Base-by-base conservation (phyloP, 2,113 vertebrate genomes). In the Gavialis gangeticus region DNA sequence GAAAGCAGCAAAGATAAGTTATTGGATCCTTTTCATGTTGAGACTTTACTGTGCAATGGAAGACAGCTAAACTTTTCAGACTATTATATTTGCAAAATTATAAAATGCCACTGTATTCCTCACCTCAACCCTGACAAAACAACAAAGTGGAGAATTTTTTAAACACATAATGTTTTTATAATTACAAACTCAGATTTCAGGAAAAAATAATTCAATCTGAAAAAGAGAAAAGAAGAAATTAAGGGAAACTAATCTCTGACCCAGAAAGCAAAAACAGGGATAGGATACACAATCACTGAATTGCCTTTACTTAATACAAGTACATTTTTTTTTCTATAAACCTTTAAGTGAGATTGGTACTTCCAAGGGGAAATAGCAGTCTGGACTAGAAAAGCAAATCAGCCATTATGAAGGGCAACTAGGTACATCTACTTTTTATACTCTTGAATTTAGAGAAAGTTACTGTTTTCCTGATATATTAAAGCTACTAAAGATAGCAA, bases 401-500 rank as follows among this genome's bases (percentile, higher is more conserved):
- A 58, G 63, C n/a, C 71, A 79, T 79, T 87, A 79, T 87, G 73
- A 67, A 22, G 66, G 83, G 46, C 57, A 83, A 27, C 56, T 87
- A 91, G 89, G 78, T 91, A 83, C 71, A 83, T 62, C 90, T 79
- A 82, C 77, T 83, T 62, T 34, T 62, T 25, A 62, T 30, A 30
- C 66, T 67, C 28, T 30, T 18, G 7, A 13, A n/a, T 75, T 66
- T 56, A 37, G 64, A 57, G 78, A 76, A 54, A 16, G 57, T 75
- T 83, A 87, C 63, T 92, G 90, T 92, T 92, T 92, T 92, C 85
- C 63, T 87, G 85, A 92, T 92, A 84, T 92, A 75, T 82, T 63
- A 12, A 87, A 82, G 62, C 69, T 82, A 92, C 87, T 73, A 87
- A 92, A 87, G 73, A 58, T 56, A 87, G 62, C 82, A 77, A 63